Base-by-base conservation (phyloP, 2,888 invertebrate species). In the Hydriomena furcata region DNA sequence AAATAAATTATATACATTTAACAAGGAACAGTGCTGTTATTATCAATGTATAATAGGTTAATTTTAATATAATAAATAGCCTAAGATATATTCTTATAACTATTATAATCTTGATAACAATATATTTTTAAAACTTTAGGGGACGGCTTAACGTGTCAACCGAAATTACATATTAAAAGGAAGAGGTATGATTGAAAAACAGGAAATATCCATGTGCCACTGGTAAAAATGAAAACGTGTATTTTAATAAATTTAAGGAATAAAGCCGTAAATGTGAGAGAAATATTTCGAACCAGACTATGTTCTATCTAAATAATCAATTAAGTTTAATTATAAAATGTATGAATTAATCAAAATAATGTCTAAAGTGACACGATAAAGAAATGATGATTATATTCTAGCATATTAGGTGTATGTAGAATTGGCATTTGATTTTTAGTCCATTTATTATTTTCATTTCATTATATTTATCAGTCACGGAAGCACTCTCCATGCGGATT, bases 111-210 rank as follows among this genome's bases (percentile, higher is more conserved):
- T 52, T 54, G 46, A 51, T 48, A 43, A 44, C 24, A 47, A 56
- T 53, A 72, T 74, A 73, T 71, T 73, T 73, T 82, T 82, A 83
- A 82, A 82, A 80, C 82, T 83, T 73, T 73, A 76, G 83, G 84
- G 84, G 84, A 84, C 84, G 84, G 84, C 78, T 78, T 73, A 79
- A 80, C 73, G 68, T 77, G 70, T 79, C 66, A 82, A 82, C 76
- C 67, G 65, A 82, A 79, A 65, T 65, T 67, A 38, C 65, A 71
- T 58, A 52, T 63, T 58, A 37, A 67, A 65, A 65, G 58, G 61
- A 66, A 58, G 64, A 31, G 7, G 12, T 30, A 51, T 24, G 24
- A 34, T 27, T 17, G 13, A 8, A 4, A 6, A 27, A 43, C 11
- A 1, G 8, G 2, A 21, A 10, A 25, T 11, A 5, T 20, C 17